Conservation (phyloP, 2,113 vertebrate species). For the Bombycilla garrulus region DNA sequence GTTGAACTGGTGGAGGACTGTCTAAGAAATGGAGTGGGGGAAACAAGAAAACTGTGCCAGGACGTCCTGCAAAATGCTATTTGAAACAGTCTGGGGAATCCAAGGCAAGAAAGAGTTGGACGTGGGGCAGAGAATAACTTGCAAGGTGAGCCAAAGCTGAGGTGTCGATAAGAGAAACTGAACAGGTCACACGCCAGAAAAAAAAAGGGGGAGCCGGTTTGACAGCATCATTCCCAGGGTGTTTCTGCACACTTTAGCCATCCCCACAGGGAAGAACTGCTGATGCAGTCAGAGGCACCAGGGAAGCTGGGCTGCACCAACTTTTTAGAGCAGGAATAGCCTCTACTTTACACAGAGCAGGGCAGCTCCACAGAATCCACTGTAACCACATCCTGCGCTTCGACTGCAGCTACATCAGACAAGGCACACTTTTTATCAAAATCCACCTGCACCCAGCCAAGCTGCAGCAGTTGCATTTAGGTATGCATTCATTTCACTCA, state of each 20-base stretch:
- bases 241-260: not conserved
- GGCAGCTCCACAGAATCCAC: not conserved
- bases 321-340: not conserved
- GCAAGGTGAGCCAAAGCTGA: not conserved
- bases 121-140: not conserved
- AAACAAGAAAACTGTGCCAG: not conserved
- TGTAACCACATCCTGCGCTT: rapidly evolving
- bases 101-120: not conserved
- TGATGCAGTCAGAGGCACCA: not conserved
- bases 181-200: not conserved
- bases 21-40: not conserved
- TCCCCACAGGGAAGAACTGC: not conserved
- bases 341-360: not conserved
- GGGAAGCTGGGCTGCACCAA: not conserved
- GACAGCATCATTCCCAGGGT: not conserved
- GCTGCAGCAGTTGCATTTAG: not conserved
- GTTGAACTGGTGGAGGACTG: not conserved
- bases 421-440: not conserved
- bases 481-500: not conserved
- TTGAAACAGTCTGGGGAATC: not conserved
- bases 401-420: not conserved
- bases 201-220: not conserved
- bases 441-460: not conserved
- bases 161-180: not conserved
- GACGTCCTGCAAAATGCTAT: not conserved